Evolutionary conservation across 2,113 vertebrate species (phyloP).

Genomic region (Podilymbus podiceps): DNA sequence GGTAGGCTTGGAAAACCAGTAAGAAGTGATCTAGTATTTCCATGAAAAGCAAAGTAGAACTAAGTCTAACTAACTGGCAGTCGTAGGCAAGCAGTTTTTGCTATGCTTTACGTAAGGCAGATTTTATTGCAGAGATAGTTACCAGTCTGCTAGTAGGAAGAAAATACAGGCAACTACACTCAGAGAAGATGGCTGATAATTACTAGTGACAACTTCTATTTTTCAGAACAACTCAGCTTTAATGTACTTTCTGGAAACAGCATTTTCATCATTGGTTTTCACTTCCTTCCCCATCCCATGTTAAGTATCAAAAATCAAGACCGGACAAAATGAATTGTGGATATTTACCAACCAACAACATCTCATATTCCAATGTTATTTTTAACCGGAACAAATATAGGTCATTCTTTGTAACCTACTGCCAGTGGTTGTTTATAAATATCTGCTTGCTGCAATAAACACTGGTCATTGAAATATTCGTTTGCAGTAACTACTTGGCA

Average conservation of each 20-base stretch:
- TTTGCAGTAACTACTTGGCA: constrained; percentile 85
- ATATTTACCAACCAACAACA: constrained; percentile 61
- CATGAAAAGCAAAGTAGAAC: constrained; percentile 23
- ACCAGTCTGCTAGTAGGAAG: background rate
- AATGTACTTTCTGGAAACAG: constrained; percentile 58
- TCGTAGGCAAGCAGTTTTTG: constrained; percentile 5
- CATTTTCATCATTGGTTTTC: constrained; percentile 62
- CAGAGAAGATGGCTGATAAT: constrained; percentile 37
- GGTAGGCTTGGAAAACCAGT: constrained; percentile 53
- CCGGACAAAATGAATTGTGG: constrained; percentile 33
- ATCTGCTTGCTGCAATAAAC: constrained; percentile 84
- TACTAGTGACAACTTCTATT: constrained; percentile 47
- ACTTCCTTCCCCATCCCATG: constrained; percentile 40
- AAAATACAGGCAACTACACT: constrained; percentile 4
- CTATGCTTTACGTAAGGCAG: constrained; percentile 39
- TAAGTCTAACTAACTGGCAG: constrained; percentile 24
- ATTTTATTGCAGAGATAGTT: constrained; percentile 41
- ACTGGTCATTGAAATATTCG: constrained; percentile 79
- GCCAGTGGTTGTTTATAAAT: constrained; percentile 80
- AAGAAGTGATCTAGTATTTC: constrained; percentile 1
- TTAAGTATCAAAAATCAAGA: constrained; percentile 61
- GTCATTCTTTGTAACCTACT: constrained; percentile 55
- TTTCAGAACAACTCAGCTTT: constrained; percentile 61
- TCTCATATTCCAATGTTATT: constrained; percentile 52
- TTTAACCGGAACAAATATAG: constrained; percentile 63